Evolutionary conservation across 2,113 vertebrate genomes (phyloP).

Genomic region (Gallinago jamesoni): DNA sequence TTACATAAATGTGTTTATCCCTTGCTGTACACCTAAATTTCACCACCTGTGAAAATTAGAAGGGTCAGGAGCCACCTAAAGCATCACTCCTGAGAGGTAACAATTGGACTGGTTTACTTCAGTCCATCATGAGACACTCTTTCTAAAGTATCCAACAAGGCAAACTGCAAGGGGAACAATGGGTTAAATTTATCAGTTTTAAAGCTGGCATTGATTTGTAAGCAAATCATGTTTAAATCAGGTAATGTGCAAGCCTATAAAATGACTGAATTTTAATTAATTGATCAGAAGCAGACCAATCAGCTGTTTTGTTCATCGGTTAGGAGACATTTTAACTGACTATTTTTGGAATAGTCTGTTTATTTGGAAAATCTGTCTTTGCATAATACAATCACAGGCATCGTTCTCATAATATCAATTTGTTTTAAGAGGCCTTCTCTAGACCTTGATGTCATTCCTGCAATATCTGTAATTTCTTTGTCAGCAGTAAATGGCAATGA

Average conservation of each 20-base stretch:
- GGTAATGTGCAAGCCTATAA: neutral
- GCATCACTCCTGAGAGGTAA: neutral
- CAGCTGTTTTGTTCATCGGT: neutral
- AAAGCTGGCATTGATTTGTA: neutral
- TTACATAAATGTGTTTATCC: neutral
- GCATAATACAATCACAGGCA: constrained; percentile 26
- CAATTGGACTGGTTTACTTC: neutral
- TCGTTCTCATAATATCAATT: constrained; percentile 36
- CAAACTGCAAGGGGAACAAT: neutral
- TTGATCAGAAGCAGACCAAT: neutral
- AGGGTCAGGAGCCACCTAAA: neutral
- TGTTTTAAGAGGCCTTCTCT: constrained; percentile 41
- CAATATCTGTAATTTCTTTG: constrained; percentile 37
- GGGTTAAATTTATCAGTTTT: neutral
- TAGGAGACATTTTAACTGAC: constrained; percentile 17
- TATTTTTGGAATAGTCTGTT: constrained; percentile 53
- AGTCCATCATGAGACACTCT: neutral
- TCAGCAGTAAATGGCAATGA: constrained; percentile 24
- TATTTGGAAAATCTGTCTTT: constrained; percentile 49
- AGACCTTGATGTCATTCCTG: constrained; percentile 56
- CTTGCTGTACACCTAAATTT: neutral
- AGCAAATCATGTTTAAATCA: neutral
- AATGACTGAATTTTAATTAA: neutral
- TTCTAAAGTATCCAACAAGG: neutral
- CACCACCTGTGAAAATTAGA: neutral